Conservation (phyloP, 2,888 invertebrate species). For the Melanargia galathea region DNA sequence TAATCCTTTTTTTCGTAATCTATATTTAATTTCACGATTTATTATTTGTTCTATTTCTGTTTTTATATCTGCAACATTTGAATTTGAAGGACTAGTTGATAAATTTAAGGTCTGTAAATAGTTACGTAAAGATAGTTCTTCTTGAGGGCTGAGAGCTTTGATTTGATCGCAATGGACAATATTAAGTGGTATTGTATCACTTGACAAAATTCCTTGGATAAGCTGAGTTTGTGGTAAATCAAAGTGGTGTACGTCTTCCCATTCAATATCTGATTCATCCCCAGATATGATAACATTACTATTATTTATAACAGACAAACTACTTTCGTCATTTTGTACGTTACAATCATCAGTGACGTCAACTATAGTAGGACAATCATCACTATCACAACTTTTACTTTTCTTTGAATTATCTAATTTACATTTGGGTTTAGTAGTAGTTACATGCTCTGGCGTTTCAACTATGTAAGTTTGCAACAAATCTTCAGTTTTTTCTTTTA, state of each 20-base stretch:
- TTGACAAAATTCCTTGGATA: slow-evolving; percentile 64
- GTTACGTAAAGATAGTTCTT: slow-evolving; percentile 79
- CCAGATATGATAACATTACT: slow-evolving; percentile 83
- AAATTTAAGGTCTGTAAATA: slow-evolving; percentile 83
- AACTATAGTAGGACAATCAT: slow-evolving; percentile 70
- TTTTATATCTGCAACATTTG: slow-evolving; percentile 65
- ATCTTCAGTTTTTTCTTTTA: slow-evolving; percentile 21
- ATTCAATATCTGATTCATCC: slow-evolving; percentile 84
- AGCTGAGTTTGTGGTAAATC: slow-evolving; percentile 53
- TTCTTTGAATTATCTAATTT: slow-evolving; percentile 62
- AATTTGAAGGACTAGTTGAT: slow-evolving; percentile 72
- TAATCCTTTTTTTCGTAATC: slow-evolving; percentile 67
- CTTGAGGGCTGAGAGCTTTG: slow-evolving; percentile 78
- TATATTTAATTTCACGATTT: slow-evolving; percentile 70
- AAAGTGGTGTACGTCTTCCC: slow-evolving; percentile 78
- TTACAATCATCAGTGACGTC: slow-evolving; percentile 65
- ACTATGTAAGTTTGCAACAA: slow-evolving; percentile 57
- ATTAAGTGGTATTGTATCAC: slow-evolving; percentile 69
- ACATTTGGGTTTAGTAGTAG: slow-evolving; percentile 50
- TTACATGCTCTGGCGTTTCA: slow-evolving; percentile 68
- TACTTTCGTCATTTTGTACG: slow-evolving; percentile 49
- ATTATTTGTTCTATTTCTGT: slow-evolving; percentile 73
- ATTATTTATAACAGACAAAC: slow-evolving; percentile 66
- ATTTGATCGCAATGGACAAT: slow-evolving; percentile 67
- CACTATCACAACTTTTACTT: slow-evolving; percentile 78